Evolutionary conservation across 2,113 vertebrate genomes (phyloP), one percentile per base, ranked within the genome.

Genomic region (Monarcha castaneiventris): DNA sequence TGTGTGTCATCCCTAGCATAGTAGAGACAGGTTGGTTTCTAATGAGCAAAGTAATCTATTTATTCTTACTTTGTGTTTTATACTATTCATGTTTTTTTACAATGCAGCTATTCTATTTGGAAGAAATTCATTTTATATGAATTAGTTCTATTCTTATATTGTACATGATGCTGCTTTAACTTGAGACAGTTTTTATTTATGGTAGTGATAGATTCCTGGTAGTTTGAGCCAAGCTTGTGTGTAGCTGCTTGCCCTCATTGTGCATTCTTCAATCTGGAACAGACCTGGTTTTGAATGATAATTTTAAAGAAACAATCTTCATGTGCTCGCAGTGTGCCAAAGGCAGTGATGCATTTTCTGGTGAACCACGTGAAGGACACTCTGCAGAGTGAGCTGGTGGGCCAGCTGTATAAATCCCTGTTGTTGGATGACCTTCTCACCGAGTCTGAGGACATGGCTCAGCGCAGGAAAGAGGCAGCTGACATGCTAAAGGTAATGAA

Each of bases 281-380:
- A 84, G 67, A 13, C 10, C 32, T 84, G 35, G 7, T 43, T 84
- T 86, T 58, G 49, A 86, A 7, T 77, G 63, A 16, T n/a, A 43
- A 11, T 32, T 73, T 83, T 76, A 41, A 91, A 90, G 81, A 61
- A 83, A 41, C 49, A n/a, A 33, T 75, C 13, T 67, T 59, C 4
- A 15, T 89, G 84, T 96, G 56, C 58, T 97, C 90, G 26, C 97
- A 99, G 99, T 83, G 99, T 99, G 94, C 99, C 99, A 83, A 99
- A 99, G 96, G 99, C 99, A 19, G 99, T 99, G 93, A 99, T 99
- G 99, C 99, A 99, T 98, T 99, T 99, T 96, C 97, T 99, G 97
- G 99, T 99, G 92, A 99, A 99, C 97, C 98, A 99, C 1, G 99
- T 99, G 95, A 99, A 99, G 94, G 99, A 99, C 93, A 98, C 98